Evolutionary conservation across 2,888 invertebrate species (phyloP).

Genomic region (Diaprepes abbreviatus): DNA sequence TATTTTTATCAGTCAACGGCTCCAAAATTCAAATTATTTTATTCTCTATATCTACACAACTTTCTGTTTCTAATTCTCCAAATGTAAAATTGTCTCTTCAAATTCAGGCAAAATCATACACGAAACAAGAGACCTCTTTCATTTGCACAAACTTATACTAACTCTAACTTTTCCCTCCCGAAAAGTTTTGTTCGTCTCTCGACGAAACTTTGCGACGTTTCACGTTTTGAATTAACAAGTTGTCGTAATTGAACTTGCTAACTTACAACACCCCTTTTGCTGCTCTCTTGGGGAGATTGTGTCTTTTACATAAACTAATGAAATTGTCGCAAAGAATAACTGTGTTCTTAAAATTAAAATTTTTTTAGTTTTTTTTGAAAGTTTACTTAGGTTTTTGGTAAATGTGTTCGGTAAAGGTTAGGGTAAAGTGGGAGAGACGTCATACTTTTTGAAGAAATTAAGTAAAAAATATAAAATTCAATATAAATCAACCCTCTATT

Average conservation of each 20-base stretch:
- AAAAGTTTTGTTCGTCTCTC: constrained; percentile 52
- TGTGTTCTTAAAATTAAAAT: constrained; percentile 58
- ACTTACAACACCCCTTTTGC: constrained; percentile 67
- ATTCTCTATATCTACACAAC: no score
- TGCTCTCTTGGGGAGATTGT: constrained; percentile 22
- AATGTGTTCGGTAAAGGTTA: no score
- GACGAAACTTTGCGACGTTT: constrained; percentile 63
- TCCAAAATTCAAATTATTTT: no score
- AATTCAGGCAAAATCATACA: constrained; percentile 6
- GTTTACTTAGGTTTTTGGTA: no score
- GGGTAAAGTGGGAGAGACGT: no score
- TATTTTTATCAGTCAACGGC: no score
- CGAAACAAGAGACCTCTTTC: constrained; percentile 7
- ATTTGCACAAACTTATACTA: constrained; percentile 30
- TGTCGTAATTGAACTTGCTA: constrained; percentile 65
- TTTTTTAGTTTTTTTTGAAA: constrained; percentile 51
- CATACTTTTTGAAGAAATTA: no score
- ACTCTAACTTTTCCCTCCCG: constrained; percentile 29
- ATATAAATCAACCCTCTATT: no score
- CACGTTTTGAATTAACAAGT: constrained; percentile 68
- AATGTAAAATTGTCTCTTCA: not conserved
- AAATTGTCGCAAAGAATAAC: constrained; percentile 29
- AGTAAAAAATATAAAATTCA: no score
- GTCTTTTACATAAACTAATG: constrained; percentile 35
- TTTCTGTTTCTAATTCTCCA: not conserved